Evolutionary conservation across 2,888 invertebrate genomes (phyloP).

Genomic region (Coenonympha arcania): DNA sequence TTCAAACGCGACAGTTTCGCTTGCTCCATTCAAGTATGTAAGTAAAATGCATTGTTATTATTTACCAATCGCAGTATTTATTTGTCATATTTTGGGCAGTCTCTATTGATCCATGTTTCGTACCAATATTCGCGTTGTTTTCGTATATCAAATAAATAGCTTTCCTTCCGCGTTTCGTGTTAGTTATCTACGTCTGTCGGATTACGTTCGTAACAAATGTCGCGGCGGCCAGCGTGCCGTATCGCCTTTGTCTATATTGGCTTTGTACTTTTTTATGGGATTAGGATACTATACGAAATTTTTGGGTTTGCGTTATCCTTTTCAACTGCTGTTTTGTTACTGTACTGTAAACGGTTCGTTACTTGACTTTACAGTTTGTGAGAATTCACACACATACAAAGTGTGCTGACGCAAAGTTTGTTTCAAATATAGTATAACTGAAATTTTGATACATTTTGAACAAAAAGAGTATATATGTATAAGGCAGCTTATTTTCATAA

Average conservation of each 20-base stretch:
- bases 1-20: too few relatives aligned
- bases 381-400: background rate
- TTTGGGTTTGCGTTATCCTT: background rate
- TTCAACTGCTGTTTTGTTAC: background rate
- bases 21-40: too few relatives aligned
- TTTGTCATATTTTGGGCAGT: too few relatives aligned
- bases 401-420: too few relatives aligned
- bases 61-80: too few relatives aligned
- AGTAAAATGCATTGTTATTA: too few relatives aligned
- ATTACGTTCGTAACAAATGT: constrained; percentile 34
- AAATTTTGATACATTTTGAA: too few relatives aligned
- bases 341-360: background rate
- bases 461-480: too few relatives aligned
- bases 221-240: constrained; percentile 38
- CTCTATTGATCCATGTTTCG: background rate
- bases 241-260: constrained; percentile 30
- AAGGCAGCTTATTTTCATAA: too few relatives aligned
- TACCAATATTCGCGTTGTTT: constrained; percentile 8
- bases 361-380: too few relatives aligned
- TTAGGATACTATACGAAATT: background rate
- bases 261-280: constrained; percentile 3
- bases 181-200: constrained; percentile 21
- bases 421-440: too few relatives aligned
- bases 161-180: constrained; percentile 3
- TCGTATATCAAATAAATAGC: constrained; percentile 1